phyloP scores from a whole-genome alignment of 2,888 invertebrate species.

The Temnothorax unifasciatus region DNA sequence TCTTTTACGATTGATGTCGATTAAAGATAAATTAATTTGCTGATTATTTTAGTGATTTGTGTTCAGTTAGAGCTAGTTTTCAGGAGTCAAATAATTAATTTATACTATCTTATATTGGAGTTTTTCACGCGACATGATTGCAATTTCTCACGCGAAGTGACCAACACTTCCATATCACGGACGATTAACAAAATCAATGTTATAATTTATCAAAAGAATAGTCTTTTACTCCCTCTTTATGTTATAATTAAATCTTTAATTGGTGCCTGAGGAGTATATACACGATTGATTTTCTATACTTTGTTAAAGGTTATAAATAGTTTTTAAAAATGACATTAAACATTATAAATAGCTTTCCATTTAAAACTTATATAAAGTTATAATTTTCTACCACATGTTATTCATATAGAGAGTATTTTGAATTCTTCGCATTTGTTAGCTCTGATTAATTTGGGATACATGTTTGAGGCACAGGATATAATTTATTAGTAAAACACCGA shows the following conservation, averaged over 20 bases:
- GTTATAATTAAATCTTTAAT: conserved; percentile 21
- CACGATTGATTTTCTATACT: conserved; percentile 46
- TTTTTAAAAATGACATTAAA: conserved; percentile 41
- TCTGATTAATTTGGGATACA: neutral
- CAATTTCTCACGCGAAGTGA: neutral
- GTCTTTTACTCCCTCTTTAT: neutral
- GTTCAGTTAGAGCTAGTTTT: neutral
- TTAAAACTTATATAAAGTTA: conserved; percentile 31
- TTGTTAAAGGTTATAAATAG: conserved; percentile 38
- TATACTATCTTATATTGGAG: neutral
- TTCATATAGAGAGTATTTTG: neutral
- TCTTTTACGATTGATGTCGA: neutral
- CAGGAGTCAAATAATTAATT: conserved; percentile 8
- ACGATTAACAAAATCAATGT: conserved; percentile 11
- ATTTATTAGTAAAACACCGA: neutral
- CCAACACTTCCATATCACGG: neutral
- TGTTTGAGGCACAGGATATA: neutral
- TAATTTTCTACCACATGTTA: conserved; percentile 1
- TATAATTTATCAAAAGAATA: conserved; percentile 18
- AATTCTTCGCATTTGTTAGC: neutral
- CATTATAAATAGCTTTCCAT: conserved; percentile 36
- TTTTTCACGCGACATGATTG: neutral
- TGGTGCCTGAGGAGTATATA: neutral
- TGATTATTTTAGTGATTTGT: neutral
- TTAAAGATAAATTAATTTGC: conserved; percentile 12